A percentile compares a stretch with the other conserved stretches of the same genome.
phyloP scores from a whole-genome alignment of 1,140 invertebrate species.

The Ridgeia piscesae region DNA sequence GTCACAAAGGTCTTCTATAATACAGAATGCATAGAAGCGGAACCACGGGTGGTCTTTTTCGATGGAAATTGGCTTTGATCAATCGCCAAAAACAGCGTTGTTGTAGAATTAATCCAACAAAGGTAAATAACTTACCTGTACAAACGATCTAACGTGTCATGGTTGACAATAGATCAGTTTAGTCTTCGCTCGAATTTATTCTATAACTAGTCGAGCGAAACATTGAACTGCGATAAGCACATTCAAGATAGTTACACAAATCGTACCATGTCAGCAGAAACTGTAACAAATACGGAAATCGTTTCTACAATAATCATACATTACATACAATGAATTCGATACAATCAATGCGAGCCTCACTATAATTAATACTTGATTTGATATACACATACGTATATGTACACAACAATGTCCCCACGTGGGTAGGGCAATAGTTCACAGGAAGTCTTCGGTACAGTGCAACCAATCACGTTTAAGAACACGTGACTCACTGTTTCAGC shows the following conservation, averaged over 20 bases:
- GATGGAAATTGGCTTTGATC: too few relatives aligned
- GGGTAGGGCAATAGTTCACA: background rate
- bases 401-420: background rate
- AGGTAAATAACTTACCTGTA: too few relatives aligned
- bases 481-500: background rate
- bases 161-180: too few relatives aligned
- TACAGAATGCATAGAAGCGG: too few relatives aligned
- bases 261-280: background rate
- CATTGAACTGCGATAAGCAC: too few relatives aligned
- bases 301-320: background rate
- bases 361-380: background rate
- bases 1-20: too few relatives aligned
- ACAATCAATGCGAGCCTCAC: background rate
- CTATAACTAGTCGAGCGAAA: too few relatives aligned
- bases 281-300: background rate
- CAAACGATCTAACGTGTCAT: too few relatives aligned
- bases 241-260: background rate
- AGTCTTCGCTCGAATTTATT: too few relatives aligned
- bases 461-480: background rate
- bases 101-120: too few relatives aligned
- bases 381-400: background rate
- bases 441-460: background rate
- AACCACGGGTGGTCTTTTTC: too few relatives aligned
- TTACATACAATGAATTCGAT: background rate
- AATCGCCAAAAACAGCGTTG: too few relatives aligned